These are phyloP conservation scores for Diachrysia chrysitis DNA, from an alignment of 2,888 invertebrate species.

Conservation along the genomic window DNA sequence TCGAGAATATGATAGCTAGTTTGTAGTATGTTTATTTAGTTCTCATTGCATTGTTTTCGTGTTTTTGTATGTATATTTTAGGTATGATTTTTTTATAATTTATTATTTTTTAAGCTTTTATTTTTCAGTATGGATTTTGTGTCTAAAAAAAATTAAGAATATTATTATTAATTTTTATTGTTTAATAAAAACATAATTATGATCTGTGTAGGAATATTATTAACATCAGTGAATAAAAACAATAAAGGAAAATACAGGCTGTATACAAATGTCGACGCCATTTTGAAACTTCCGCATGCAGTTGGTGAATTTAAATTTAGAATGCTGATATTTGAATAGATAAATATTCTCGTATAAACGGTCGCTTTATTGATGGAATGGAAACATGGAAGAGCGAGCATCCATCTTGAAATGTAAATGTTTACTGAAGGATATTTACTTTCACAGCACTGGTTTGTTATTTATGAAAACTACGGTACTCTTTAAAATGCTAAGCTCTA, in stretches of 20 bases:
- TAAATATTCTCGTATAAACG: conserved; percentile 54
- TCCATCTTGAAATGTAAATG: conserved; percentile 3
- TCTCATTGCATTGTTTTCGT: no score
- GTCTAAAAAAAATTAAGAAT: no score
- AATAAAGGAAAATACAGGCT: conserved; percentile 23
- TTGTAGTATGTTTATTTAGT: no score
- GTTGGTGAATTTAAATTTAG: conserved; percentile 56
- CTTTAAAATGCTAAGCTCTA: neutral
- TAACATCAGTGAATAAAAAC: neutral
- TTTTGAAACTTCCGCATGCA: conserved; percentile 44
- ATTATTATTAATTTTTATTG: no score
- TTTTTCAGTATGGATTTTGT: no score
- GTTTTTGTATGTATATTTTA: no score
- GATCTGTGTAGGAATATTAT: no score
- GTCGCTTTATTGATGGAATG: conserved; percentile 33
- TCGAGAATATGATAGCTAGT: no score
- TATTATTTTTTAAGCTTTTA: no score
- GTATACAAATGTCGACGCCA: conserved; percentile 30
- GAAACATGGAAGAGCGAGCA: conserved; percentile 20
- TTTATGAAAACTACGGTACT: neutral
- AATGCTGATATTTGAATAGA: conserved; percentile 57
- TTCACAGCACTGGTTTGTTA: neutral
- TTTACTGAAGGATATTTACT: conserved; percentile 15
- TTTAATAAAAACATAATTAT: no score
- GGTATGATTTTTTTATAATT: no score